Evolutionary conservation across 2,888 invertebrate species (phyloP).

Genomic region (Hipparchia semele): DNA sequence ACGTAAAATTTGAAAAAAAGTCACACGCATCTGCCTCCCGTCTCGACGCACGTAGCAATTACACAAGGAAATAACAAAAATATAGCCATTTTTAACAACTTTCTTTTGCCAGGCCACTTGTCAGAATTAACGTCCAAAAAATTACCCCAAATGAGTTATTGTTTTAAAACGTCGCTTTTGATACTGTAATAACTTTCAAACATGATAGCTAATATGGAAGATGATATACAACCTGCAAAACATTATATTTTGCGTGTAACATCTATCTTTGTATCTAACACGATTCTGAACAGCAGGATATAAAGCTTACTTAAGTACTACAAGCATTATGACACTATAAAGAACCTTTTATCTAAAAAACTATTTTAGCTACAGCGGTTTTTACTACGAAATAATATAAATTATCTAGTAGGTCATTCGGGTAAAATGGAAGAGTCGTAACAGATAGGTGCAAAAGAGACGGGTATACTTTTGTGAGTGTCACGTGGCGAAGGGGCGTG

Average conservation of each 20-base stretch:
- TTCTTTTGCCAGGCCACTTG: slow-evolving; percentile 52
- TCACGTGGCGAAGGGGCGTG: slow-evolving; percentile 64
- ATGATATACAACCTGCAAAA: slow-evolving; percentile 20
- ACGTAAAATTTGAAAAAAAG: slow-evolving; percentile 69
- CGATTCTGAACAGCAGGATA: background rate
- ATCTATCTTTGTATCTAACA: background rate
- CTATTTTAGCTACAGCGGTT: slow-evolving; percentile 9
- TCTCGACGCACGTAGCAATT: slow-evolving; percentile 66
- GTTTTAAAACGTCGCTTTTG: slow-evolving; percentile 44
- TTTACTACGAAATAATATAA: background rate
- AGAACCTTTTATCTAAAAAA: slow-evolving; percentile 21
- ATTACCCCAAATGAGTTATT: slow-evolving; percentile 55
- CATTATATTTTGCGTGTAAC: slow-evolving; percentile 15
- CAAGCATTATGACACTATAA: slow-evolving; percentile 15
- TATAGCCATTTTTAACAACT: slow-evolving; percentile 62
- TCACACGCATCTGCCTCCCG: slow-evolving; percentile 78
- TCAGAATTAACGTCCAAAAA: slow-evolving; percentile 54
- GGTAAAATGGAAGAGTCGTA: slow-evolving; percentile 21
- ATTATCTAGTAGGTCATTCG: slow-evolving; percentile 20
- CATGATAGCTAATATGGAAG: slow-evolving; percentile 34
- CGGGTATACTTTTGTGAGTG: slow-evolving; percentile 46
- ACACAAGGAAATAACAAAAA: slow-evolving; percentile 66
- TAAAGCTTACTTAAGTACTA: slow-evolving; percentile 3
- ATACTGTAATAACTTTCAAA: slow-evolving; percentile 32
- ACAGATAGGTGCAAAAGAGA: slow-evolving; percentile 50